A percentile compares a stretch with the other conserved stretches of the same genome.
Conservation (phyloP, 2,888 invertebrate genomes). For the Trissonchulus sp. region DNA sequence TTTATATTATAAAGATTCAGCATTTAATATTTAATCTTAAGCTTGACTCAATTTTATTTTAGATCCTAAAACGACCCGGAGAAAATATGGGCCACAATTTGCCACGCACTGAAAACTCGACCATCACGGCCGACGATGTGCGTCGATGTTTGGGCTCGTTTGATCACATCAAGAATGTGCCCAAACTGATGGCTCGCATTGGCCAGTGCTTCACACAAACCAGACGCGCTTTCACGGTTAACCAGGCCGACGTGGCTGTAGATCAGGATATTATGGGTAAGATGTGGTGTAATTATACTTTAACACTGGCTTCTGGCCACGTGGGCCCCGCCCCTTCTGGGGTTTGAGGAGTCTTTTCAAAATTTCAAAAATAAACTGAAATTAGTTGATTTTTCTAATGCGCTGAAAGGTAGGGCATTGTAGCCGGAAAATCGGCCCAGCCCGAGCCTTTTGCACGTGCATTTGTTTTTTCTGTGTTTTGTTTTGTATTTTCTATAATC, state of each 20-base stretch:
- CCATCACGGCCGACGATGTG: conserved; percentile 30
- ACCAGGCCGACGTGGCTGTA: not conserved
- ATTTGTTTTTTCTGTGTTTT: too few relatives aligned
- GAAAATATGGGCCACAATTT: conserved; percentile 10
- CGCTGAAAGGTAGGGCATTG: too few relatives aligned
- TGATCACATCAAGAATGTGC: conserved; percentile 40
- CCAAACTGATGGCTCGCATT: conserved; percentile 53
- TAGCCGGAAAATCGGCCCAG: too few relatives aligned
- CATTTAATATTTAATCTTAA: too few relatives aligned
- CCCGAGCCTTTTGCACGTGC: too few relatives aligned
- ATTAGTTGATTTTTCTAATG: too few relatives aligned
- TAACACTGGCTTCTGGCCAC: too few relatives aligned
- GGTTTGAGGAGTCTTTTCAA: too few relatives aligned
- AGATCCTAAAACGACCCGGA: not conserved
- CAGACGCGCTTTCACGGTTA: conserved; percentile 18
- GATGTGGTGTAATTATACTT: not conserved
- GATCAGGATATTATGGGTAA: conserved; percentile 22
- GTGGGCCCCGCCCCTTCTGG: not conserved
- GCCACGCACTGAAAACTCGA: not conserved
- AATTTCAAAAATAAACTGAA: too few relatives aligned
- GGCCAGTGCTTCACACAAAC: conserved; percentile 53
- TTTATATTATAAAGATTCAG: too few relatives aligned
- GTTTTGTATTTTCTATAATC: too few relatives aligned
- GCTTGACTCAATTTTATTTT: too few relatives aligned
- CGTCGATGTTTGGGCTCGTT: conserved; percentile 45